These are phyloP conservation scores for Epinephelus lanceolatus DNA, from an alignment of 2,113 vertebrate genomes.

Conservation along the genomic window DNA sequence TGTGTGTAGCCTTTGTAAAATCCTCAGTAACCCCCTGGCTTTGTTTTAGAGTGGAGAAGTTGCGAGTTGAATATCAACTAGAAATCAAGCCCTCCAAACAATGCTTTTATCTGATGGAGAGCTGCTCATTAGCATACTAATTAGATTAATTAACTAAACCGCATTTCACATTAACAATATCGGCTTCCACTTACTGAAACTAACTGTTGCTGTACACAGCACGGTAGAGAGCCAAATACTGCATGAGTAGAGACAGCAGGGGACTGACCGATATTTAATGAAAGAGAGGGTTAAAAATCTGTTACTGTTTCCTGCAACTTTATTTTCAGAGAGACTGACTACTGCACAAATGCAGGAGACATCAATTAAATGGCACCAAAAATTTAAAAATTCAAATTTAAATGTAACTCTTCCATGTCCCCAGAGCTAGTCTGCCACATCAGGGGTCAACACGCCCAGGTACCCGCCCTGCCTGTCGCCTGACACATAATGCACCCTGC, in stretches of 20 bases:
- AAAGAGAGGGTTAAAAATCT: neutral
- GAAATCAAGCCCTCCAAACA: slow-evolving; percentile 69
- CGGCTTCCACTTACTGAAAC: slow-evolving; percentile 43
- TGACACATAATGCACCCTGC: no score
- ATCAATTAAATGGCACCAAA: neutral
- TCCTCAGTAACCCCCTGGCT: slow-evolving; percentile 56
- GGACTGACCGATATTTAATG: slow-evolving; percentile 1
- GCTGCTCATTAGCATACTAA: slow-evolving; percentile 77
- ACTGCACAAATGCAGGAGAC: neutral
- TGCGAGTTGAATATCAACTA: slow-evolving; percentile 76
- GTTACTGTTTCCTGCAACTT: neutral
- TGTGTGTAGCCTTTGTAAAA: slow-evolving; percentile 56
- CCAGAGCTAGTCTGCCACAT: no score
- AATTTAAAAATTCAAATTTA: neutral
- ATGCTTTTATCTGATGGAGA: slow-evolving; percentile 73
- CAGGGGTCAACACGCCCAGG: no score
- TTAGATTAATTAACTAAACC: slow-evolving; percentile 76
- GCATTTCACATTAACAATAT: slow-evolving; percentile 57
- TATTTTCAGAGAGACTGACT: neutral
- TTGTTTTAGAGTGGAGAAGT: slow-evolving; percentile 62
- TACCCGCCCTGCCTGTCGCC: no score
- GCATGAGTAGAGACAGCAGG: neutral
- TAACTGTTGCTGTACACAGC: slow-evolving; percentile 55
- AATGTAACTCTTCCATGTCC: no score
- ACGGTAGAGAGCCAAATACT: neutral